These are phyloP conservation scores for Dryoscopus gambensis DNA, from an alignment of 2,113 vertebrate species.

Conservation along the genomic window DNA sequence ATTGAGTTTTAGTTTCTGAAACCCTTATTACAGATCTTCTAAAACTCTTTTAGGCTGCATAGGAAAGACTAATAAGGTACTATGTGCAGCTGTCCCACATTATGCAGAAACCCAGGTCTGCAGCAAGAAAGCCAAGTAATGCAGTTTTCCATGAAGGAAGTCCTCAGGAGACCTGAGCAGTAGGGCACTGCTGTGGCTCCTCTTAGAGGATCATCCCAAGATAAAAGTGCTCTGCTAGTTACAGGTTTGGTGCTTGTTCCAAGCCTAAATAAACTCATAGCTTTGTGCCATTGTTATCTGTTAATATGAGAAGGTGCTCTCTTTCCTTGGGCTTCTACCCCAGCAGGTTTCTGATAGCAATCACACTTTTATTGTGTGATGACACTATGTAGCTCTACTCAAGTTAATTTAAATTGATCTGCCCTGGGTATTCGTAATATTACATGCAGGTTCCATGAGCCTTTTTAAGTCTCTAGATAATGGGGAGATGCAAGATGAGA, in stretches of 20 bases:
- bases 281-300: accelerated
- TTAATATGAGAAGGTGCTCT: background rate
- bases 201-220: background rate
- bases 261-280: background rate
- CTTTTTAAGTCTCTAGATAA: background rate
- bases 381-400: background rate
- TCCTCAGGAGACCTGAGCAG: background rate
- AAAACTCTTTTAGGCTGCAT: background rate
- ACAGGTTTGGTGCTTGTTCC: background rate
- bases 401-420: background rate
- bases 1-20: background rate
- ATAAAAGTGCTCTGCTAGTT: background rate
- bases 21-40: background rate
- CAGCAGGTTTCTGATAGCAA: background rate
- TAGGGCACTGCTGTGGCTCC: background rate
- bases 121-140: background rate
- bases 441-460: background rate
- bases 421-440: background rate
- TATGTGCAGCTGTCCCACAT: background rate
- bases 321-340: background rate
- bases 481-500: background rate
- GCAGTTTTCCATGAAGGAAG: background rate
- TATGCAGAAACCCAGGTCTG: background rate
- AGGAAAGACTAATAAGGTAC: background rate
- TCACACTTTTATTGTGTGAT: background rate